Evolutionary conservation across 2,113 vertebrate genomes (phyloP).

Genomic region (Plectropomus leopardus): DNA sequence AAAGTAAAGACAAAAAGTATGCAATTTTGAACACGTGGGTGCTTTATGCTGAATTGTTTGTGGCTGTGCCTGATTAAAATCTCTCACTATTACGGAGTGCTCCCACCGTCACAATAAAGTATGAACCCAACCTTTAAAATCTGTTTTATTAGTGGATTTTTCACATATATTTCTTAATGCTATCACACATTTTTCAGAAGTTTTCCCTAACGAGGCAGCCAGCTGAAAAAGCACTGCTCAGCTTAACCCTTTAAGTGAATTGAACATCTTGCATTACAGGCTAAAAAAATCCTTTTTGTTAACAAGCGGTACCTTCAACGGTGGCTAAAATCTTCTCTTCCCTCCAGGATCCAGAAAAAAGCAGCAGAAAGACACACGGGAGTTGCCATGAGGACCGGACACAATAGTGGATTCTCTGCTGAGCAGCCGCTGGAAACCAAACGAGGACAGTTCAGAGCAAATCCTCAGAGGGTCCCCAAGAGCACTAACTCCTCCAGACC

Average conservation of each 20-base stretch:
- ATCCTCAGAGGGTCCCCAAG: constrained; percentile 72
- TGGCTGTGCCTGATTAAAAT: neutral
- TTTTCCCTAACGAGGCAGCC: neutral
- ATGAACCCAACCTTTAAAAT: neutral
- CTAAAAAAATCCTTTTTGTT: neutral
- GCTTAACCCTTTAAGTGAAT: constrained; percentile 15
- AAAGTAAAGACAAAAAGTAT: too few relatives aligned
- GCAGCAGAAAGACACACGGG: constrained; percentile 48
- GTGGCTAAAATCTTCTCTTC: constrained; percentile 31
- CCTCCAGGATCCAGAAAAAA: constrained; percentile 76
- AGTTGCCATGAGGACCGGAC: constrained; percentile 31
- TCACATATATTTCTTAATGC: neutral
- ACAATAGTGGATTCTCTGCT: constrained; percentile 23
- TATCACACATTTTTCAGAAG: neutral
- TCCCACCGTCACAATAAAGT: neutral
- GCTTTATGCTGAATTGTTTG: neutral
- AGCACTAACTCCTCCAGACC: constrained; percentile 63
- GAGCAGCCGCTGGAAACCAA: constrained; percentile 41
- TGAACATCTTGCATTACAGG: constrained; percentile 15
- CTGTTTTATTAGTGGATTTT: neutral
- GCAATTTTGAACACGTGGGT: too few relatives aligned
- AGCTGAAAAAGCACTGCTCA: neutral
- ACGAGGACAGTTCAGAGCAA: constrained; percentile 63
- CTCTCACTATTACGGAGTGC: neutral
- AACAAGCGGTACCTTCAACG: constrained; percentile 6